phyloP scores from a whole-genome alignment of 2,888 invertebrate species.

The Latrodectus elegans region DNA sequence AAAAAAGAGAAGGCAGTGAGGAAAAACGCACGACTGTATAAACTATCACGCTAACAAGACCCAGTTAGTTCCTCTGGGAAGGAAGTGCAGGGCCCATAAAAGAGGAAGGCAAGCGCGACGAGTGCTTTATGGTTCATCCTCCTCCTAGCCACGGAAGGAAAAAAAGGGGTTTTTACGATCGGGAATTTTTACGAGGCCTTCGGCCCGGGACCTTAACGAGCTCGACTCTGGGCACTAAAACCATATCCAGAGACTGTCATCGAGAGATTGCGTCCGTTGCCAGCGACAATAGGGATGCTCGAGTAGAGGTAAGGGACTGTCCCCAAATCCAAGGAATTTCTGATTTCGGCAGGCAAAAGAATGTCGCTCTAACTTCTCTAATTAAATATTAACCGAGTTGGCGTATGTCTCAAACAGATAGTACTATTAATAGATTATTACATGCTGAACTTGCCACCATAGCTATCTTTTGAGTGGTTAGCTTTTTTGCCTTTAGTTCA shows the following conservation, averaged over 20 bases:
- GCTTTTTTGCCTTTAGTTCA: too few species aligned
- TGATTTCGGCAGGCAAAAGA: too few species aligned
- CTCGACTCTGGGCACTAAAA: constrained; percentile 65
- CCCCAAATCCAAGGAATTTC: constrained; percentile 6
- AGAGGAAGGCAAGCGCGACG: constrained; percentile 50
- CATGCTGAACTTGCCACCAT: too few species aligned
- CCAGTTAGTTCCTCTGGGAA: constrained; percentile 34
- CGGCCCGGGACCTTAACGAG: constrained; percentile 63
- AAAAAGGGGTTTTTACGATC: constrained; percentile 59
- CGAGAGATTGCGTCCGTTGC: constrained; percentile 54
- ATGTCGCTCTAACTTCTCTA: too few species aligned
- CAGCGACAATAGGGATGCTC: constrained; percentile 54
- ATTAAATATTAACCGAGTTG: too few species aligned
- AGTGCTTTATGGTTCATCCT: constrained; percentile 63
- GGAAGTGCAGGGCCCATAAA: constrained; percentile 51
- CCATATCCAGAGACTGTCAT: constrained; percentile 67
- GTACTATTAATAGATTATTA: too few species aligned
- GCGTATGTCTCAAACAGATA: too few species aligned
- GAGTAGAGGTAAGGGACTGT: constrained; percentile 23
- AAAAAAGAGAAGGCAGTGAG: too few species aligned
- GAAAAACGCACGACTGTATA: constrained; percentile 22
- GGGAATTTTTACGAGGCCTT: constrained; percentile 65
- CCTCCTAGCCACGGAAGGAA: constrained; percentile 24
- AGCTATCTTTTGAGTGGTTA: too few species aligned
- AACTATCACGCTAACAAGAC: constrained; percentile 59